Evolutionary conservation across 2,888 invertebrate species (phyloP).

Genomic region (Limnephilus auricula): DNA sequence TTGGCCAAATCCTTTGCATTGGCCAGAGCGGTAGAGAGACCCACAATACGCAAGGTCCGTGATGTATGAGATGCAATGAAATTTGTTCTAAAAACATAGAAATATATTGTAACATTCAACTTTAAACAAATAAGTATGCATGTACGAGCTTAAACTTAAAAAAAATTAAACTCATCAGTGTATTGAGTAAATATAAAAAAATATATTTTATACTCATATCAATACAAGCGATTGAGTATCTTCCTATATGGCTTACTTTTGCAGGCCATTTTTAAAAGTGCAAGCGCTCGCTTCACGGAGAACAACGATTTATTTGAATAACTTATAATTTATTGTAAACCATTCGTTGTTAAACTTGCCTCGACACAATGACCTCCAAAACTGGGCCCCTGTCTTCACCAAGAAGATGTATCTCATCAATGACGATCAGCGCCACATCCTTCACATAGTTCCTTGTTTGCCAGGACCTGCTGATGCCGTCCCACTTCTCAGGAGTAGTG

Average conservation of each 20-base stretch:
- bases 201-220: neutral
- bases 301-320: neutral
- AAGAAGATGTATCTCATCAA: slow-evolving; percentile 98
- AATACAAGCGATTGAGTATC: too few species aligned
- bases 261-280: too few species aligned
- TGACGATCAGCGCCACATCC: slow-evolving; percentile 93
- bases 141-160: too few species aligned
- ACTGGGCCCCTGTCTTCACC: slow-evolving; percentile 94
- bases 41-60: slow-evolving; percentile 90
- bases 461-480: slow-evolving; percentile 99
- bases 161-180: too few species aligned
- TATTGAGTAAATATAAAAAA: too few species aligned
- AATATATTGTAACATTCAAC: slow-evolving; percentile 5
- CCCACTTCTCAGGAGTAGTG: slow-evolving; percentile 99
- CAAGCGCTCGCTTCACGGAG: neutral
- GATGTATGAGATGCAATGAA: slow-evolving; percentile 95
- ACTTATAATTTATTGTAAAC: neutral
- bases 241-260: too few species aligned
- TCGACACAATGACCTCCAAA: slow-evolving; percentile 97
- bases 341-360: slow-evolving; percentile 69
- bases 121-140: neutral
- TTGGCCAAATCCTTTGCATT: slow-evolving; percentile 98
- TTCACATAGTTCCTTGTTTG: slow-evolving; percentile 96
- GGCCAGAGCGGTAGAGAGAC: slow-evolving; percentile 97
- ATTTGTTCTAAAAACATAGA: slow-evolving; percentile 83